Conservation (phyloP, 2,113 vertebrate species). For the Datnioides undecimradiatus region DNA sequence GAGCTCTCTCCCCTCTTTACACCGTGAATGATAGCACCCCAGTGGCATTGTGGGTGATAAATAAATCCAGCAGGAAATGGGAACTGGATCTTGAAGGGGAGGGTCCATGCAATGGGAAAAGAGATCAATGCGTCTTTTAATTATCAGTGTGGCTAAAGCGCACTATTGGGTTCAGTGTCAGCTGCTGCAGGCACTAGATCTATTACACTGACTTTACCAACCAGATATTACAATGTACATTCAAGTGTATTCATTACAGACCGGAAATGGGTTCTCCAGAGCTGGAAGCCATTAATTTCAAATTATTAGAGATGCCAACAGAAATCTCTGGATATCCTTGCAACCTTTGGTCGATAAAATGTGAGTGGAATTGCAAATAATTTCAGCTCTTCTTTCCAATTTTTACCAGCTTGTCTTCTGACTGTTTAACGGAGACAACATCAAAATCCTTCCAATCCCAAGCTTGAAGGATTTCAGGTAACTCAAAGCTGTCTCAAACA, state of each 20-base stretch:
- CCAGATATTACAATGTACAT: conserved; percentile 38
- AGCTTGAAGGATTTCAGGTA: not conserved
- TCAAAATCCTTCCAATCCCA: not conserved
- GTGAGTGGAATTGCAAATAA: not conserved
- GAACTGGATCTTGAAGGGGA: conserved; percentile 70
- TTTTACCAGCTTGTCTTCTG: not conserved
- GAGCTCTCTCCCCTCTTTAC: conserved; percentile 71
- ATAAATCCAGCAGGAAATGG: conserved; percentile 82
- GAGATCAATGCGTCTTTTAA: conserved; percentile 83
- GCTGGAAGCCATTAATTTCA: conserved; percentile 28
- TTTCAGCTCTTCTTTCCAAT: not conserved
- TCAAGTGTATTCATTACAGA: conserved; percentile 51
- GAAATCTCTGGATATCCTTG: conserved; percentile 19
- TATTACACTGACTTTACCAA: conserved; percentile 59
- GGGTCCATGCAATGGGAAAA: conserved; percentile 49
- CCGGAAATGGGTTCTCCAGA: conserved; percentile 41
- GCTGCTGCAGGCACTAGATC: conserved; percentile 61
- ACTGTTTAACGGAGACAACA: not conserved
- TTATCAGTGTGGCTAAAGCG: conserved; percentile 76
- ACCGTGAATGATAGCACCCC: conserved; percentile 76
- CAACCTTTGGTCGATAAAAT: conserved; percentile 8
- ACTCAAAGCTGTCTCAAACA: not conserved
- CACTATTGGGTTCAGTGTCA: conserved; percentile 61
- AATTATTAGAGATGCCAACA: conserved; percentile 21
- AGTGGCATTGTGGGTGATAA: conserved; percentile 78